These are phyloP conservation scores for Drosophila mercatorum DNA, from an alignment of 2,888 invertebrate genomes.

Conservation along the genomic window DNA sequence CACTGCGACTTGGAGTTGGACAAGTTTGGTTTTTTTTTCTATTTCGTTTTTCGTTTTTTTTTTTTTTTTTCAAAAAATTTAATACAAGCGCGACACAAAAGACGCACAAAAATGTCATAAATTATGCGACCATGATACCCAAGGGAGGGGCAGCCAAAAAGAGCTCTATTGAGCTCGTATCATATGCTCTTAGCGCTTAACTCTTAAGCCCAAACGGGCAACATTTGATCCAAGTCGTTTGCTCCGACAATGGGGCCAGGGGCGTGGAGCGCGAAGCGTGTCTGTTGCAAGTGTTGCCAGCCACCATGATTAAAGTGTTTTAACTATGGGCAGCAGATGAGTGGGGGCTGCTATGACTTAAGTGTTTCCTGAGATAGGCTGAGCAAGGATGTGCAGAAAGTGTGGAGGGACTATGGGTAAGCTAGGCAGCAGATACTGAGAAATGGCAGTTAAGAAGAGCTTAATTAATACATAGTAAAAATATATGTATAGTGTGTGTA, in stretches of 20 bases:
- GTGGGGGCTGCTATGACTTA: neutral
- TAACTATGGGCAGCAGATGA: slow-evolving; percentile 1
- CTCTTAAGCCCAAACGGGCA: slow-evolving; percentile 30
- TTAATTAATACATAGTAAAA: no score
- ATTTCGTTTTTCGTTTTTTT: slow-evolving; percentile 15
- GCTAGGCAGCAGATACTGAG: no score
- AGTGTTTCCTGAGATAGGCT: neutral
- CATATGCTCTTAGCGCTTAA: slow-evolving; percentile 16
- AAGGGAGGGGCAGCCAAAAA: slow-evolving; percentile 65
- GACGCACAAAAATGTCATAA: slow-evolving; percentile 82
- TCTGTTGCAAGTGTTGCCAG: slow-evolving; percentile 13
- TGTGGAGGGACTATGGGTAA: no score
- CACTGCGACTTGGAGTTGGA: slow-evolving; percentile 36
- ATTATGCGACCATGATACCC: slow-evolving; percentile 76
- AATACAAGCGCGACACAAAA: slow-evolving; percentile 82
- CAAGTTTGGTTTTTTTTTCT: slow-evolving; percentile 47
- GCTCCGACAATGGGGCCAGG: slow-evolving; percentile 24
- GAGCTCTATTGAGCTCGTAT: slow-evolving; percentile 62
- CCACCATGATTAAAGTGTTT: slow-evolving; percentile 4
- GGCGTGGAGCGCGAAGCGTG: slow-evolving; percentile 7
- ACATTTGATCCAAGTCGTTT: slow-evolving; percentile 51
- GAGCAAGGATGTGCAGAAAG: no score
- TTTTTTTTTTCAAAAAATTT: slow-evolving; percentile 58
- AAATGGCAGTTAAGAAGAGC: neutral
- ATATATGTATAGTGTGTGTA: neutral